These are phyloP conservation scores for Syngnathoides biaculeatus DNA, from an alignment of 2,113 vertebrate species.

Conservation along the genomic window DNA sequence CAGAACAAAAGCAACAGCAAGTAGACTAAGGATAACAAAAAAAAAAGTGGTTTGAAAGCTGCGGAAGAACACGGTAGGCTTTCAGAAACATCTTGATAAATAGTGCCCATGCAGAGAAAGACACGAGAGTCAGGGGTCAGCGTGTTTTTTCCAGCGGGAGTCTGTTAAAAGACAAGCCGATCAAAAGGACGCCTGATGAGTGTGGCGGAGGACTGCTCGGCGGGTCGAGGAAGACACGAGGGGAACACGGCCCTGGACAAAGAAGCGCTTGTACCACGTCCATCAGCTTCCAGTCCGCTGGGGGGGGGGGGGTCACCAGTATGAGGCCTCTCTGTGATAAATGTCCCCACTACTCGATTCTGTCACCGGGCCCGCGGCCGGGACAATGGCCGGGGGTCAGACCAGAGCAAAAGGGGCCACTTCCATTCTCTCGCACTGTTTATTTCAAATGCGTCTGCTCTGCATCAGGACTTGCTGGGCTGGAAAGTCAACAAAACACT, in stretches of 20 bases:
- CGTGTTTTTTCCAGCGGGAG: slow-evolving; percentile 38
- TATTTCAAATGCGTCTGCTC: slow-evolving; percentile 28
- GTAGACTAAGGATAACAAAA: slow-evolving; percentile 6
- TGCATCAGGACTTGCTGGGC: slow-evolving; percentile 6
- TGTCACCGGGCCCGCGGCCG: slow-evolving; percentile 69
- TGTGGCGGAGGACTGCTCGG: slow-evolving; percentile 35
- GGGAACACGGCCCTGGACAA: slow-evolving; percentile 67
- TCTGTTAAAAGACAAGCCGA: slow-evolving; percentile 46
- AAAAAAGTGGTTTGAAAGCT: neutral
- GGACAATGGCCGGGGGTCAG: slow-evolving; percentile 70
- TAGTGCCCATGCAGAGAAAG: slow-evolving; percentile 23
- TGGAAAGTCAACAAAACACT: slow-evolving; percentile 55
- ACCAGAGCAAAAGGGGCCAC: slow-evolving; percentile 40
- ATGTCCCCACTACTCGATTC: slow-evolving; percentile 74
- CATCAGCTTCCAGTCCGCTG: slow-evolving; percentile 46
- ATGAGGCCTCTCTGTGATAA: slow-evolving; percentile 71
- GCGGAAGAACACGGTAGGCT: slow-evolving; percentile 17
- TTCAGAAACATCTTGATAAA: slow-evolving; percentile 26
- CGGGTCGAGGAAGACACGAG: slow-evolving; percentile 60
- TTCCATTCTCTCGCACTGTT: slow-evolving; percentile 50
- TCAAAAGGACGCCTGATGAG: slow-evolving; percentile 52
- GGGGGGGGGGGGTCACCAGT: slow-evolving; percentile 55
- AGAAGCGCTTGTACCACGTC: slow-evolving; percentile 63
- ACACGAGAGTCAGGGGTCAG: neutral
- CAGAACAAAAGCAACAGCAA: slow-evolving; percentile 14